A percentile compares a stretch with the other conserved stretches of the same genome.
Evolutionary conservation across 2,113 vertebrate genomes (phyloP).

Genomic region (Pluvialis apricaria): DNA sequence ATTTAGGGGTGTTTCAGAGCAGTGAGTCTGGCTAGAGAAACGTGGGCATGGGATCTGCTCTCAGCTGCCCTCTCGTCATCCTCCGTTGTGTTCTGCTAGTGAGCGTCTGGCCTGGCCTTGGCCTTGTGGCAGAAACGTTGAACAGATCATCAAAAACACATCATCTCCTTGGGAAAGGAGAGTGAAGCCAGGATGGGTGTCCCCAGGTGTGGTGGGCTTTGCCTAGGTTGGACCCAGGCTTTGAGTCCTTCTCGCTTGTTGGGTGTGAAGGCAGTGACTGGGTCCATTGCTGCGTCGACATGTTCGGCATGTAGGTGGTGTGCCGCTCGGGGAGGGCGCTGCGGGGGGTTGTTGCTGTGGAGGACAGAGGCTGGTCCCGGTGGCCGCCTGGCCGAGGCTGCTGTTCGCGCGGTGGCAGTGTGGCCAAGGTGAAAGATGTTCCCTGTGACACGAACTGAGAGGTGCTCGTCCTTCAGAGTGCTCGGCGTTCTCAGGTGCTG

Average conservation of each 20-base stretch:
- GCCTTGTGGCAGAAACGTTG: background rate
- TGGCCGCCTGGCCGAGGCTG: background rate
- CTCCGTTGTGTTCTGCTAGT: background rate
- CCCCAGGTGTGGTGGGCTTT: accelerated
- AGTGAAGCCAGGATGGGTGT: background rate
- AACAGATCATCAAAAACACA: background rate
- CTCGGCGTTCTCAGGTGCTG: background rate
- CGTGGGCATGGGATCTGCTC: accelerated
- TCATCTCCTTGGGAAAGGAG: no score
- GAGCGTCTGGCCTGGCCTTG: background rate
- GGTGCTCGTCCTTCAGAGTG: accelerated
- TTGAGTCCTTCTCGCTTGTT: accelerated
- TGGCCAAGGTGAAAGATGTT: background rate
- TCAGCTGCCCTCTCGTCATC: background rate
- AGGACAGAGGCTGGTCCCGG: background rate
- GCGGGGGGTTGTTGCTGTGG: accelerated
- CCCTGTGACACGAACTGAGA: background rate
- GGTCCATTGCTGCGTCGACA: accelerated
- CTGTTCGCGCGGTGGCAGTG: accelerated
- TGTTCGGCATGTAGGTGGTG: accelerated
- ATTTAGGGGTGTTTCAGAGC: background rate
- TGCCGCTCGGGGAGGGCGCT: accelerated
- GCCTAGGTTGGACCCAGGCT: background rate
- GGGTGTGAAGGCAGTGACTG: background rate
- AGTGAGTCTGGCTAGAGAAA: background rate